Conservation (phyloP, 1,140 invertebrate species). For the Anastatus disparis region DNA sequence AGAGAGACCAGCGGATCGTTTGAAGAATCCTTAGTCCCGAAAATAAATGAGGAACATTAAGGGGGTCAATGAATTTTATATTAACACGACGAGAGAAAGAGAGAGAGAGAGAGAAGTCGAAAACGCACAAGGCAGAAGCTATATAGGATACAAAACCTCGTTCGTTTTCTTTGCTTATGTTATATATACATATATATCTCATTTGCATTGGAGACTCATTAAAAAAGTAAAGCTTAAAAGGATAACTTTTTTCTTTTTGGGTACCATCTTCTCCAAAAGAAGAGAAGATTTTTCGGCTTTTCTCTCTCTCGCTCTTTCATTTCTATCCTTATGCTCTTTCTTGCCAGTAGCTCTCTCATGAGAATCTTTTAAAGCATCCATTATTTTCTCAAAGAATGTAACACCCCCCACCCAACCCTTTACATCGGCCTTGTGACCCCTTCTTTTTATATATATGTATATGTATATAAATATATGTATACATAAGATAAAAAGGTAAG, state of each 20-base stretch:
- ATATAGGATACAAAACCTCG: neutral
- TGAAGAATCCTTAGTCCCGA: constrained; percentile 28
- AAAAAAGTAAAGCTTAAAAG: too few species aligned
- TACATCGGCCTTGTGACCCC: neutral
- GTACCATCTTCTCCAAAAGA: too few species aligned
- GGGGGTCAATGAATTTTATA: constrained; percentile 37
- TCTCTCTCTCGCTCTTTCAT: too few species aligned
- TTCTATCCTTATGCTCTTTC: too few species aligned
- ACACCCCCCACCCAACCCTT: too few species aligned
- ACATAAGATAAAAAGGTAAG: too few species aligned
- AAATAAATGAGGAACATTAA: constrained; percentile 33
- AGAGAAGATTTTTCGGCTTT: too few species aligned
- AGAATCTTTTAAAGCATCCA: neutral
- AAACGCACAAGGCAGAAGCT: too few species aligned
- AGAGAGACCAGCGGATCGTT: neutral
- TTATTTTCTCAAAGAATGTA: constrained; percentile 19
- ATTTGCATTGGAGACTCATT: constrained; percentile 30
- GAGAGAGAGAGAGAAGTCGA: too few species aligned
- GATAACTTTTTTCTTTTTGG: too few species aligned
- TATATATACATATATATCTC: neutral
- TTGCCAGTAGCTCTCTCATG: constrained; percentile 10
- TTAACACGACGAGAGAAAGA: neutral
- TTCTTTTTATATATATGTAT: neutral
- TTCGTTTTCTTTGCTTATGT: too few species aligned
- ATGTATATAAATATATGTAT: neutral